These are phyloP conservation scores for Lottia scabra DNA, from an alignment of 2,888 invertebrate species.

Conservation along the genomic window DNA sequence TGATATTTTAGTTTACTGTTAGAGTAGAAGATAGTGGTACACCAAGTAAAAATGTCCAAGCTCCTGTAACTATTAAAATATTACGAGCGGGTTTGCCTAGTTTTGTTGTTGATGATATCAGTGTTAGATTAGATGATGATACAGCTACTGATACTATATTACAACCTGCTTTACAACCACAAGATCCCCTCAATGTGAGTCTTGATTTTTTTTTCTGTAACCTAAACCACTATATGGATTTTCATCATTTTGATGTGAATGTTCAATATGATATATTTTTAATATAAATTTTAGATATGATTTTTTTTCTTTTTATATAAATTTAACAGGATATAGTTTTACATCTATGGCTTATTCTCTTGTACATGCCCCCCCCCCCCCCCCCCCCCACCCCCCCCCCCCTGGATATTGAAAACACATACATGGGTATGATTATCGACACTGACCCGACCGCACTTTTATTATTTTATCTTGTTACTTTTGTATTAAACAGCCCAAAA, in stretches of 20 bases:
- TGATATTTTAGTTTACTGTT: conserved; percentile 38
- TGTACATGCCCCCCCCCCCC: too few relatives aligned
- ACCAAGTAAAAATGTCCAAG: conserved; percentile 28
- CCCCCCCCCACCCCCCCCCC: too few relatives aligned
- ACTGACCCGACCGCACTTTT: too few relatives aligned
- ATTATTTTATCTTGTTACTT: too few relatives aligned
- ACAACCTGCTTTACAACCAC: conserved; percentile 39
- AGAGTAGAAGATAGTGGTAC: conserved; percentile 42
- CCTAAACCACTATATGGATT: too few relatives aligned
- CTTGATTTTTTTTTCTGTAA: not conserved
- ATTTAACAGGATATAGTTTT: too few relatives aligned
- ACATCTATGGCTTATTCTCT: too few relatives aligned
- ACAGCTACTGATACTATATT: conserved; percentile 38
- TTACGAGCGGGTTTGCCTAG: conserved; percentile 50
- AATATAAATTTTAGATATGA: too few relatives aligned
- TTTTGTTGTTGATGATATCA: conserved; percentile 48
- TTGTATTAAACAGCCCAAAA: too few relatives aligned
- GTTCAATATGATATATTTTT: not conserved
- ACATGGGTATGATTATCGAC: too few relatives aligned
- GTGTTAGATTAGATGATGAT: conserved; percentile 43
- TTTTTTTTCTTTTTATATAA: too few relatives aligned
- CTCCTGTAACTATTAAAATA: conserved; percentile 53
- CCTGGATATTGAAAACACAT: too few relatives aligned
- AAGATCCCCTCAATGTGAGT: conserved; percentile 44
- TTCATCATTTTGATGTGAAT: not conserved